Evolutionary conservation across 2,113 vertebrate genomes (phyloP).

Genomic region (Nanorana parkeri): DNA sequence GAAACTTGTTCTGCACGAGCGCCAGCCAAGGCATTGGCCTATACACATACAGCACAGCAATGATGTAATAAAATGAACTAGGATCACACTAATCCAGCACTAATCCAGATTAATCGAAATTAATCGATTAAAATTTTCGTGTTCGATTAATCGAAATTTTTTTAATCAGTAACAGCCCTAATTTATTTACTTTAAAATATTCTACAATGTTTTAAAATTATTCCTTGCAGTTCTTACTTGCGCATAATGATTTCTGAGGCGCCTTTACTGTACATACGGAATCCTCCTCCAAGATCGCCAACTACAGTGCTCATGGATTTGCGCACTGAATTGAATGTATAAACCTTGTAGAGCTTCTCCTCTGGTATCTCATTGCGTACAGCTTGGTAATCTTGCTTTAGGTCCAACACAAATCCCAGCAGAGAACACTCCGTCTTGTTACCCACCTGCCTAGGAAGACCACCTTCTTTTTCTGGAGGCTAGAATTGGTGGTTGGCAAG

Average conservation of each 20-base stretch:
- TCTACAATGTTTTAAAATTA: fast-evolving
- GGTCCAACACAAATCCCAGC: slow-evolving; percentile 87
- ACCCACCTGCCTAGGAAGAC: slow-evolving; percentile 91
- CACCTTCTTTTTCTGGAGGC: slow-evolving; percentile 94
- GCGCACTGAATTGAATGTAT: slow-evolving; percentile 95
- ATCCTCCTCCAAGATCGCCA: slow-evolving; percentile 77
- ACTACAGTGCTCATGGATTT: slow-evolving; percentile 98
- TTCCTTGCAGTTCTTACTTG: slow-evolving; percentile 78
- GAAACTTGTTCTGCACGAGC: too few species aligned
- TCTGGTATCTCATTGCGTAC: slow-evolving; percentile 91
- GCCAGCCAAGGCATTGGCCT: too few species aligned
- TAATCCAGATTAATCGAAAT: too few species aligned
- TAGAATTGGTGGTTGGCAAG: slow-evolving; percentile 59
- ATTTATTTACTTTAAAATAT: too few species aligned
- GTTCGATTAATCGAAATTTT: too few species aligned
- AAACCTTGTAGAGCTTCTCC: slow-evolving; percentile 94
- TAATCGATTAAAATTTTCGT: too few species aligned
- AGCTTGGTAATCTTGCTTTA: slow-evolving; percentile 93
- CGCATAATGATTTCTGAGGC: slow-evolving; percentile 95
- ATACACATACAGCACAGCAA: too few species aligned
- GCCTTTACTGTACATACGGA: slow-evolving; percentile 98
- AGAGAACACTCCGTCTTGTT: slow-evolving; percentile 96
- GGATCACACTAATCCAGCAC: too few species aligned
- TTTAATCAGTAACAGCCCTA: too few species aligned
- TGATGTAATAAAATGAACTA: too few species aligned